phyloP scores from a whole-genome alignment of 2,888 invertebrate species.

The Ectemnius cavifrons region DNA sequence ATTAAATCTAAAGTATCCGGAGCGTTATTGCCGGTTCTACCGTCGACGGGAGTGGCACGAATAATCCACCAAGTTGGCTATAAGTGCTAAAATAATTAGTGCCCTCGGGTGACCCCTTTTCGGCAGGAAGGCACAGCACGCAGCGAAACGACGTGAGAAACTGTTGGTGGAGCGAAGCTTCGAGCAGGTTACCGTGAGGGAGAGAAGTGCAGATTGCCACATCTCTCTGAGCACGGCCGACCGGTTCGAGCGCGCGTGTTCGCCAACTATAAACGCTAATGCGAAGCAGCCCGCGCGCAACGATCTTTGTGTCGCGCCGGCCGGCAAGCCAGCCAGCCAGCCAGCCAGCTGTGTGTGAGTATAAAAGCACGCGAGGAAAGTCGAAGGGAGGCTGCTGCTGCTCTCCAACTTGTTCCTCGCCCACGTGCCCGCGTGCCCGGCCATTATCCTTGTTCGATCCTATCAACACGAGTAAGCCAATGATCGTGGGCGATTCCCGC shows the following conservation, averaged over 20 bases:
- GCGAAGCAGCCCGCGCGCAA: conserved; percentile 13
- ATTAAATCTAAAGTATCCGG: neutral
- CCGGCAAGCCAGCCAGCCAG: too few relatives aligned
- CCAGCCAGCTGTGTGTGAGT: neutral
- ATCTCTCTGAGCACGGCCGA: conserved; percentile 25
- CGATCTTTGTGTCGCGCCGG: conserved; percentile 1
- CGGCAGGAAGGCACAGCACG: conserved; percentile 40
- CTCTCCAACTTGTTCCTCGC: conserved; percentile 39
- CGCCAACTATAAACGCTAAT: conserved; percentile 40
- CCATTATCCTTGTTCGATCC: conserved; percentile 48
- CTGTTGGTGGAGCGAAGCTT: conserved; percentile 9
- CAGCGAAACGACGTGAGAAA: conserved; percentile 53
- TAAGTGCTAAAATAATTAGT: conserved; percentile 56
- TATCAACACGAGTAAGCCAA: conserved; percentile 23
- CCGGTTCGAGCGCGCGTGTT: conserved; percentile 42
- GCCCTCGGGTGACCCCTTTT: conserved; percentile 49
- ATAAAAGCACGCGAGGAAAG: conserved; percentile 21
- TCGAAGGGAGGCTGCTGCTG: conserved; percentile 19
- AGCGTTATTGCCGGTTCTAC: neutral
- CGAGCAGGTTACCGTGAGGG: conserved; percentile 20
- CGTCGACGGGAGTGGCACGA: neutral
- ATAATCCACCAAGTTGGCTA: conserved; percentile 28
- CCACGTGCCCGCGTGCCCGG: conserved; percentile 42
- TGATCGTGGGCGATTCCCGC: conserved; percentile 41
- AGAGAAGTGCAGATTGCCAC: conserved; percentile 3